Base-by-base conservation (phyloP, 2,888 invertebrate species). In the Rhogogaster chlorosoma region DNA sequence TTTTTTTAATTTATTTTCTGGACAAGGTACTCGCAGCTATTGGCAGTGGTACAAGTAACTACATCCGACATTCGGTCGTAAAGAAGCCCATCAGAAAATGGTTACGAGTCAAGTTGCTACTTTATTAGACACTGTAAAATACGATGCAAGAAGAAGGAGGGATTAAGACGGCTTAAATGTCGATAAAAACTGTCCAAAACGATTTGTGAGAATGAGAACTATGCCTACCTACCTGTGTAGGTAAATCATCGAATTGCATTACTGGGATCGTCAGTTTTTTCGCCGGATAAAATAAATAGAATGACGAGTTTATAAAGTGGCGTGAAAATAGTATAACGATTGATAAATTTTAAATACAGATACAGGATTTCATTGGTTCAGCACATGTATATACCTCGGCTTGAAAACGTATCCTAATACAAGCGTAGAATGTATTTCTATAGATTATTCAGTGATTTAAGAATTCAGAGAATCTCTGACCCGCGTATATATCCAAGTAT, bases 41-140 rank as follows among this genome's bases (percentile, higher is more conserved):
- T 78, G 78, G 45, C 75, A 75, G 45, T 75, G 36, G 57, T 57
- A 57, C 53, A n/a, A 53, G 53, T 53, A 53, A 53, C 53, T 53
- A 57, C 61, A 22, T 80, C n/a, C 49, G n/a, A 77, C 53, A 32
- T 77, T 49, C 26, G 49, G 61, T 57, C 80, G 80, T 36, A 80
- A 42, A 80, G 61, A 80, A 61, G 22, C 22, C 42, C 22, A 73
- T 73, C 38, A 42, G 38, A 42, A 80, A 80, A 80, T 61, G n/a
- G 61, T 80, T 42, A 36, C 80, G 61, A 80, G 80, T 80, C 64
- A 80, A 80, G 61, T 80, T 80, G 61, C 32, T 61, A n/a, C 38
- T 57, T 38, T 61, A 61, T 61, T 80, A 80, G 61, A 80, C 15
- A 26, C 22, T n/a, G 29, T 80, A 80, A 61, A 61, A 36, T 61